Evolutionary conservation across 2,113 vertebrate species (phyloP), one percentile per base, ranked within the genome.

Genomic region (Ictalurus furcatus): DNA sequence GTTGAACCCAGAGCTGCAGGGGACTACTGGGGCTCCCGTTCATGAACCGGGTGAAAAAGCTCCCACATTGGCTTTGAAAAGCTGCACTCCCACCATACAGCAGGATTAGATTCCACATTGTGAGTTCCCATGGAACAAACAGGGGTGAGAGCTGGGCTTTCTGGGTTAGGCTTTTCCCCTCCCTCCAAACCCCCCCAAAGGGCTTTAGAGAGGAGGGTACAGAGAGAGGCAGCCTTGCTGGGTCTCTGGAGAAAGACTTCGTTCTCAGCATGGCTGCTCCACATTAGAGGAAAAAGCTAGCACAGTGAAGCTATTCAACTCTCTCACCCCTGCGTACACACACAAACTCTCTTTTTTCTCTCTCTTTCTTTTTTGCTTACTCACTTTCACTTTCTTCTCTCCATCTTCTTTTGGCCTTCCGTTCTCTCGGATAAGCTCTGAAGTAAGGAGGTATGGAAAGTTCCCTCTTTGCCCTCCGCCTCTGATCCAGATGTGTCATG

Each of bases 81-180:
- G 93, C 93, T 94, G 94, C 93, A 94, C 94, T 93, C 94, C 93
- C 93, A 94, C 94, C 92, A 94, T 76, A 76, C 71, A 94, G 94
- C 93, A 92, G 94, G 95, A 95, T 96, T 96, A 95, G 94, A 92
- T 95, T 95, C 94, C 94, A 95, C 94, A 95, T 95, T 94, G 94
- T 91, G 89, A 94, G 95, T 95, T 95, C 94, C 94, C 94, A 94
- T 94, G 94, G 94, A 95, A 88, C 87, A 90, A 90, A 88, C 80
- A 84, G 69, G 87, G 78, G 87, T 73, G 78, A 88, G 84, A 86
- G 87, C 79, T 48, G 40, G 76, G 83, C 63, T 86, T 90, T 90
- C 65, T 88, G 83, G 89, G 89, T 85, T 90, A 90, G 73, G 52
- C 67, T 34, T 78, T 78, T 44, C 13, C 71, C 44, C 85, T 85